Evolutionary conservation across 2,113 vertebrate genomes (phyloP).

Genomic region (Rutilus rutilus): DNA sequence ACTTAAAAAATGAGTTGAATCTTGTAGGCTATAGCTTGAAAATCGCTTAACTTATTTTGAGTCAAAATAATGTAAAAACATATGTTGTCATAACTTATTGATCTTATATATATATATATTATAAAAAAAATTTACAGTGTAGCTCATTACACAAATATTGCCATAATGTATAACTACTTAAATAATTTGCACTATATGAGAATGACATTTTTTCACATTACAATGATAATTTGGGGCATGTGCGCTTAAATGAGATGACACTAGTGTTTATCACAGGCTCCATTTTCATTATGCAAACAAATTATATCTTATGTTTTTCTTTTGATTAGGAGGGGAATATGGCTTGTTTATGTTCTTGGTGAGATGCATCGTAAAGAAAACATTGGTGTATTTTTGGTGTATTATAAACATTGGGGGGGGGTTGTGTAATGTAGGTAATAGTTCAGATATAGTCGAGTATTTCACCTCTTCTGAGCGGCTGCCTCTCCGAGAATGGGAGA

Average conservation of each 20-base stretch:
- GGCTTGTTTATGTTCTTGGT: background rate
- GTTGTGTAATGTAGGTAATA: background rate
- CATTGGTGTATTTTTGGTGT: background rate
- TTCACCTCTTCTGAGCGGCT: conserved; percentile 82
- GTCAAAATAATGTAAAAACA: too few species aligned
- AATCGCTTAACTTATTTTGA: too few species aligned
- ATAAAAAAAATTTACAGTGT: too few species aligned
- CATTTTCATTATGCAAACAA: background rate
- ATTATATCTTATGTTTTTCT: background rate
- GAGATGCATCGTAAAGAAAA: background rate
- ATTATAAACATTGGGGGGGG: too few species aligned
- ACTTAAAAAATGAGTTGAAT: too few species aligned
- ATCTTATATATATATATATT: too few species aligned
- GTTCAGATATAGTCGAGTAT: background rate
- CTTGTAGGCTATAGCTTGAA: too few species aligned
- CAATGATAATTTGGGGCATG: too few species aligned
- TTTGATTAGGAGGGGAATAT: background rate
- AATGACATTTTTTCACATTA: background rate
- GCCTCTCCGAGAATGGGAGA: conserved; percentile 79
- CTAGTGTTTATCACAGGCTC: background rate
- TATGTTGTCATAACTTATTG: too few species aligned
- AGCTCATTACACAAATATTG: background rate
- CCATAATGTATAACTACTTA: background rate
- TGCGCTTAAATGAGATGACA: too few species aligned
- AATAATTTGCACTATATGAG: background rate